Base-by-base conservation (phyloP, 1,140 invertebrate species). In the Brachionus rubens region DNA sequence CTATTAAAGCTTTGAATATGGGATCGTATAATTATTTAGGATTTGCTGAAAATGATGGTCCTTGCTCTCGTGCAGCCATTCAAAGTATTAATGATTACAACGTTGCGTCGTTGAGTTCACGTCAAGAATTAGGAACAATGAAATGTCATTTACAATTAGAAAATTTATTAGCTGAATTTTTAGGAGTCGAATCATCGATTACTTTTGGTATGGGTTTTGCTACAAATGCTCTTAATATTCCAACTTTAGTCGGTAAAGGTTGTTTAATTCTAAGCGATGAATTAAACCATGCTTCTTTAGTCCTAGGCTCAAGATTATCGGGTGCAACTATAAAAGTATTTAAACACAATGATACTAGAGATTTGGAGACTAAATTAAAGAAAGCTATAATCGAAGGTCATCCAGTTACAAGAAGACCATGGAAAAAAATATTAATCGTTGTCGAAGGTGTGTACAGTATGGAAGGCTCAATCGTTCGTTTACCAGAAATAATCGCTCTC, bases 151-250 rank as follows among this genome's bases (percentile, higher is more conserved):
- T 85, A 1, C 89, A 96, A 81, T 85, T 99, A 47, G 96, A 99
- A 86, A 82, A 86, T 54, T 81, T 92, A 36, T 91, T 93, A 0
- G 93, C 95, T 0, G 86, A 89, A 78, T 99, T 94, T 87, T 81
- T 98, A 16, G 93, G 93, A 16, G 90, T 91, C 0, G 96, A 99
- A 83, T 93, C 90, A 78, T 92, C 94, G 2, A 91, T 98, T 77
- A 92, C 94, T 12, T 94, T 97, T 84, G 93, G 93, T 43, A 99
- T 99, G 96, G 96, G 96, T 3, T 99, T 98, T 85, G 95, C 94
- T 21, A 99, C 96, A 1, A 99, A 99, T 86, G 89, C 94, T 0
- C 88, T 98, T 76, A 96, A 95, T 82, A 87, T 98, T 78, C 94
- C 95, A 0, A 90, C 90, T n/a, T 85, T 99, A 3, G 83, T 96